Evolutionary conservation across 2,888 invertebrate genomes (phyloP), one percentile per base, ranked within the genome.

Genomic region (Dione vanillae): DNA sequence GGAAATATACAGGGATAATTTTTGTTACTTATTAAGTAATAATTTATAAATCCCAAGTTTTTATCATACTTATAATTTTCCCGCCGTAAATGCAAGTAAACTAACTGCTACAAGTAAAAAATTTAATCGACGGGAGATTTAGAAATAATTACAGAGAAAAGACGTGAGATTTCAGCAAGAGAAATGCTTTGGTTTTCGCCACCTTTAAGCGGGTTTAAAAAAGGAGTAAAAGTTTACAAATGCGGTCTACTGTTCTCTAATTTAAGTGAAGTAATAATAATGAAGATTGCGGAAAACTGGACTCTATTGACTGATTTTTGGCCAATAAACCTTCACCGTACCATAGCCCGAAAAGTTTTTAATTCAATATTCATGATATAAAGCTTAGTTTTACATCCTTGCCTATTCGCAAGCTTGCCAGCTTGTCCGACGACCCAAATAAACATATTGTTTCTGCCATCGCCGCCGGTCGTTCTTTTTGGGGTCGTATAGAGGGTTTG

Each of bases 131-230:
- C 84, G 59, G 79, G 76, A 74, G 82, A 83, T 82, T 83, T 93
- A 87, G 92, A 92, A 88, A 90, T 92, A 82, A 92, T 93, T 87
- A 78, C 83, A 64, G 83, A 79, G 83, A 93, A 93, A 89, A 91
- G 84, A 80, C 85, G 84, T 83, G 89, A 90, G 82, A 89, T 93
- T n/a, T 80, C 85, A 90, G 79, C 83, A 82, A 71, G 93, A 93
- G 84, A 93, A 92, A 88, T 27, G 76, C 78, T 72, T 80, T 93
- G 65, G 91, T 76, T 80, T 35, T 72, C 78, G 43, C 56, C 69
- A 7, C 47, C 65, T 51, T 47, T 61, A 67, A 67, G 73, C 66
- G 76, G n/a, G n/a, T n/a, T 74, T 65, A 72, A 74, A 65, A 73
- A 76, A 43, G 85, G 77, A 84, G 82, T 84, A 77, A 61, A 40